Evolutionary conservation across 92 coral and sea anemone genomes (phyloP).

Genomic region (Actinostola sp.): DNA sequence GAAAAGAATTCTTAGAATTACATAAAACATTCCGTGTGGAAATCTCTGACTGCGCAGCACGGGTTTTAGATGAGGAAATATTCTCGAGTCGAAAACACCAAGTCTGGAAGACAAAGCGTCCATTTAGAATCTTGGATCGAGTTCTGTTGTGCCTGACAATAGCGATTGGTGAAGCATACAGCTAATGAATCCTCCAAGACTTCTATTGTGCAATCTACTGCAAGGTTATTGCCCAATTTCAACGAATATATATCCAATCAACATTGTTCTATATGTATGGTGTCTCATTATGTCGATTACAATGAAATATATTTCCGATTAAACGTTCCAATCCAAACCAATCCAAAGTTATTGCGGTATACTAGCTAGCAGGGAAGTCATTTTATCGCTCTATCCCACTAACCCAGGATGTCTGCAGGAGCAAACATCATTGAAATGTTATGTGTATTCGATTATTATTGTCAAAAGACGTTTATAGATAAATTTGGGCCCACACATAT

Average conservation of each 20-base stretch:
- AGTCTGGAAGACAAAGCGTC: too few species aligned
- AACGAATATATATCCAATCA: background rate
- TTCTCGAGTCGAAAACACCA: too few species aligned
- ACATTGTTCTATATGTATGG: background rate
- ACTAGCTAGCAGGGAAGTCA: background rate
- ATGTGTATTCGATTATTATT: background rate
- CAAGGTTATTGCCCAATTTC: slow-evolving; percentile 9
- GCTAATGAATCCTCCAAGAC: background rate
- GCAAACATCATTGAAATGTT: background rate
- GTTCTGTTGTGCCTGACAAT: background rate
- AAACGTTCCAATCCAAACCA: background rate
- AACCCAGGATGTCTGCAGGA: background rate
- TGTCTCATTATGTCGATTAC: background rate
- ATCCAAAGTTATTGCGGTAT: background rate
- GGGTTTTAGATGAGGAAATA: too few species aligned
- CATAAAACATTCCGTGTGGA: background rate
- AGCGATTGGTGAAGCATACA: background rate
- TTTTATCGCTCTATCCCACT: background rate
- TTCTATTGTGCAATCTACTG: background rate
- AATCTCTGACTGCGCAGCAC: background rate
- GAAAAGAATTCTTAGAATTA: background rate
- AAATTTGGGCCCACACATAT: slow-evolving; percentile 3
- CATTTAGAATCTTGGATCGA: background rate
- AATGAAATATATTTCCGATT: background rate
- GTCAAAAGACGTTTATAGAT: background rate